A percentile compares a stretch with the other conserved stretches of the same genome.
These are phyloP conservation scores for Lissonota sp. DNA, from an alignment of 2,888 invertebrate species.

Conservation along the genomic window DNA sequence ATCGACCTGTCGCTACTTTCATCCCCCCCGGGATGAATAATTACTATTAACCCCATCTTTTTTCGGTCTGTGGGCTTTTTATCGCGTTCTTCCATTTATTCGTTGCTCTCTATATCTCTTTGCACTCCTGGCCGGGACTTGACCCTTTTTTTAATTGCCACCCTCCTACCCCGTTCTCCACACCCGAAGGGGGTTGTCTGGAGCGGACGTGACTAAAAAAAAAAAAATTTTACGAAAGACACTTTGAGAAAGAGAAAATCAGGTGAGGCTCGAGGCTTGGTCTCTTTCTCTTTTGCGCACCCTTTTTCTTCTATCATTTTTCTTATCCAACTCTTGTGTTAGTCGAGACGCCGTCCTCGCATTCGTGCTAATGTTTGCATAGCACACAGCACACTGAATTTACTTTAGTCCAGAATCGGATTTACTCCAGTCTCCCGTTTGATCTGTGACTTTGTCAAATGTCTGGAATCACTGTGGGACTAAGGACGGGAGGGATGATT, in stretches of 20 bases:
- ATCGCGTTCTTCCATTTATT: slow-evolving; percentile 26
- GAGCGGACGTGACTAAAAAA: slow-evolving; percentile 12
- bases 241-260: slow-evolving; percentile 63
- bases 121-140: slow-evolving; percentile 66
- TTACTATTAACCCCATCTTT: not conserved
- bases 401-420: not conserved
- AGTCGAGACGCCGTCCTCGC: slow-evolving; percentile 33
- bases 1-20: slow-evolving; percentile 54
- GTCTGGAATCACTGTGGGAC: not conserved
- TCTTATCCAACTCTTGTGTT: slow-evolving; percentile 22
- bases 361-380: slow-evolving; percentile 43
- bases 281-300: not conserved
- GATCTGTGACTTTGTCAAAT: slow-evolving; percentile 21
- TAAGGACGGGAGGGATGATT: too few species aligned
- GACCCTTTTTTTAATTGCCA: slow-evolving; percentile 79
- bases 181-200: slow-evolving; percentile 5
- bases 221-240: slow-evolving; percentile 20
- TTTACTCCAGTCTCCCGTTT: slow-evolving; percentile 10
- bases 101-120: slow-evolving; percentile 3
- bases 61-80: not conserved
- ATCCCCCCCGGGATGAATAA: slow-evolving; percentile 1
- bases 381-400: slow-evolving; percentile 19
- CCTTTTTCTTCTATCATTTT: slow-evolving; percentile 3
- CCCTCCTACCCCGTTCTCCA: slow-evolving; percentile 57
- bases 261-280: slow-evolving; percentile 14